Percentiles rank a stretch among this genome's conserved stretches.
Conservation (phyloP, 2,888 invertebrate genomes). For the Pilophorus perplexus region DNA sequence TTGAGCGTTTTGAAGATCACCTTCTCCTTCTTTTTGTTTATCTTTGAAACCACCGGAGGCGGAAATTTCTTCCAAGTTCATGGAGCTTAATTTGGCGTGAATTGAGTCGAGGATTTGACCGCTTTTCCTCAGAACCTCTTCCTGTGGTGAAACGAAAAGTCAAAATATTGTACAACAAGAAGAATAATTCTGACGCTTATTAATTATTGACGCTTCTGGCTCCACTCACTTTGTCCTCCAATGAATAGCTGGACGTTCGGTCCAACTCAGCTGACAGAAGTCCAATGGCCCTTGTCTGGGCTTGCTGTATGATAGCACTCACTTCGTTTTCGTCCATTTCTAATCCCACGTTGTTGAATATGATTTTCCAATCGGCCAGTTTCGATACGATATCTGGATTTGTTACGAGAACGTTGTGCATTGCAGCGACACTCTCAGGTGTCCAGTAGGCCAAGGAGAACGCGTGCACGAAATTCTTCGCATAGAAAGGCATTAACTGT, state of each 20-base stretch:
- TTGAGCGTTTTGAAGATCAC: no score
- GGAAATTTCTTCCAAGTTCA: not conserved
- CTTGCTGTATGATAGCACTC: conserved; percentile 22
- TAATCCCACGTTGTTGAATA: conserved; percentile 32
- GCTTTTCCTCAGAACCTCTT: conserved; percentile 16
- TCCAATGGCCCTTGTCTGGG: conserved; percentile 29
- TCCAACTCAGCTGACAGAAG: conserved; percentile 34
- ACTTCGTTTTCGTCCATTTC: conserved; percentile 38
- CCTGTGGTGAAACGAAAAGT: not conserved
- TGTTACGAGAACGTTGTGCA: conserved; percentile 40
- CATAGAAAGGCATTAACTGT: not conserved
- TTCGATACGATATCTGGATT: conserved; percentile 34
- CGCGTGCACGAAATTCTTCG: conserved; percentile 23
- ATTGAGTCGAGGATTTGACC: conserved; percentile 27
- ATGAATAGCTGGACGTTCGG: not conserved
- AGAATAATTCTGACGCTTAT: not conserved
- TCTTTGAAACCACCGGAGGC: not conserved
- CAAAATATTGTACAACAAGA: not conserved
- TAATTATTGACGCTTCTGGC: not conserved
- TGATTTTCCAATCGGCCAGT: conserved; percentile 39
- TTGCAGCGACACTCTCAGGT: conserved; percentile 40
- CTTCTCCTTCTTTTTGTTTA: not conserved
- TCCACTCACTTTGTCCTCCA: conserved; percentile 14
- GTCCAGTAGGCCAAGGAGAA: conserved; percentile 40
- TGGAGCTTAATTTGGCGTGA: conserved; percentile 8